Evolutionary conservation across 2,113 vertebrate species (phyloP), one percentile per base, ranked within the genome.

Genomic region (Triplophysa tibetana): DNA sequence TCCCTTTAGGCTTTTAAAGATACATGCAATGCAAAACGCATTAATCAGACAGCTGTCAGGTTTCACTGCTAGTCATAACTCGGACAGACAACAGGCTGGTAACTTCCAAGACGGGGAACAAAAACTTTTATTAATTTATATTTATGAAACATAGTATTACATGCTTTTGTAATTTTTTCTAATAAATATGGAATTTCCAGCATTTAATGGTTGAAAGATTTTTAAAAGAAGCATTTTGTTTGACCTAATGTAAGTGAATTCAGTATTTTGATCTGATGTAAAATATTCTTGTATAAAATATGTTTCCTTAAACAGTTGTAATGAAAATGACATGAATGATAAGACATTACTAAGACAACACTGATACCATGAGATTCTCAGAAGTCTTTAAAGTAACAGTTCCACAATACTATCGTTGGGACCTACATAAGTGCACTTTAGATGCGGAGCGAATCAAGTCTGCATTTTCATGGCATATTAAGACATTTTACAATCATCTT

Each of bases 401-500:
- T 17, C 60, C 60, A 48, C 43, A 63, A 8, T 12, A 29, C 26
- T 48, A 19, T 48, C 41, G 19, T 26, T 75, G 8, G 8, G 8
- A 48, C 17, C 56, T 29, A 29, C 0, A 29, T 70, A 63, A 24
- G 41, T 66, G 62, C 62, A 75, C 24, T 70, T 23, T 43, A 73
- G 29, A 23, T 73, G 70, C 7, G 5, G 19, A 23, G 33, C 16
- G n/a, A 52, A 56, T 29, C 21, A 12, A 45, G 2, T 41, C 12
- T 9, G 11, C 29, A 58, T 8, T 3, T 13, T 14, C 56, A 1
- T 41, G 19, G 4, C 69, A 8, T 63, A 73, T 81, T 91, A 98
- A 0, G 95, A 95, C 90, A 98, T 66, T 38, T 91, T 89, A 75
- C 96, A 99, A 0, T 98, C 96, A 41, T 98, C 96, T 85, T 94